Evolutionary conservation across 2,888 invertebrate genomes (phyloP).

Genomic region (Plagodis dolabraria): DNA sequence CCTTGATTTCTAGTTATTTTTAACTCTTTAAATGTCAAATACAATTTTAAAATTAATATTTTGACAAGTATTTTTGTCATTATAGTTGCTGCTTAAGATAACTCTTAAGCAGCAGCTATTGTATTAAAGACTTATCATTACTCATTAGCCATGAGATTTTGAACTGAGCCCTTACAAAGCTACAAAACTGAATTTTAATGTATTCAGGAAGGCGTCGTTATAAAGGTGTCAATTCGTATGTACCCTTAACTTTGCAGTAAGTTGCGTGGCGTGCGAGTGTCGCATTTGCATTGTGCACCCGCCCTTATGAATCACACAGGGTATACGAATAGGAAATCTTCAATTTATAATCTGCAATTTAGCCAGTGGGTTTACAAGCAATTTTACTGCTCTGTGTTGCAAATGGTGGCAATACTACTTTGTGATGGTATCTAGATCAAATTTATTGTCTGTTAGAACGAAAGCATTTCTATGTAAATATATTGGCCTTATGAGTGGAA

Average conservation of each 20-base stretch:
- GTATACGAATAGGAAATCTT: slow-evolving; percentile 40
- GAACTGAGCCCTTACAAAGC: slow-evolving; percentile 22
- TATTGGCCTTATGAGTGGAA: background rate
- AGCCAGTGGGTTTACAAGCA: slow-evolving; percentile 32
- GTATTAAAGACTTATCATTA: too few relatives aligned
- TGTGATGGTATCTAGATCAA: slow-evolving; percentile 17
- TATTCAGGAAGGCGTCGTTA: slow-evolving; percentile 40
- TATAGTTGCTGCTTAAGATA: too few relatives aligned
- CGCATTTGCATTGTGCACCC: slow-evolving; percentile 47
- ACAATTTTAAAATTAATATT: too few relatives aligned
- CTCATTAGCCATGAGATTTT: slow-evolving; percentile 8
- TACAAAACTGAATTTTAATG: slow-evolving; percentile 32
- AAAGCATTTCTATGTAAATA: background rate
- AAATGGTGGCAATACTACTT: slow-evolving; percentile 12
- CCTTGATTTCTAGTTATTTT: too few relatives aligned
- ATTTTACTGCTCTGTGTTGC: slow-evolving; percentile 26
- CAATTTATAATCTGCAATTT: slow-evolving; percentile 41
- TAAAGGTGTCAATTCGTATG: slow-evolving; percentile 42
- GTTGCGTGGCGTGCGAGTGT: slow-evolving; percentile 48
- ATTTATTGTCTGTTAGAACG: slow-evolving; percentile 2
- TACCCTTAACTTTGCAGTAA: slow-evolving; percentile 31
- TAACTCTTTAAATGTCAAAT: too few relatives aligned
- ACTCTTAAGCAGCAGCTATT: too few relatives aligned
- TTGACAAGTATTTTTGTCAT: too few relatives aligned
- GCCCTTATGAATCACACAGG: slow-evolving; percentile 44